Conservation (phyloP, 2,888 invertebrate genomes). For the Zeuzera pyrina region DNA sequence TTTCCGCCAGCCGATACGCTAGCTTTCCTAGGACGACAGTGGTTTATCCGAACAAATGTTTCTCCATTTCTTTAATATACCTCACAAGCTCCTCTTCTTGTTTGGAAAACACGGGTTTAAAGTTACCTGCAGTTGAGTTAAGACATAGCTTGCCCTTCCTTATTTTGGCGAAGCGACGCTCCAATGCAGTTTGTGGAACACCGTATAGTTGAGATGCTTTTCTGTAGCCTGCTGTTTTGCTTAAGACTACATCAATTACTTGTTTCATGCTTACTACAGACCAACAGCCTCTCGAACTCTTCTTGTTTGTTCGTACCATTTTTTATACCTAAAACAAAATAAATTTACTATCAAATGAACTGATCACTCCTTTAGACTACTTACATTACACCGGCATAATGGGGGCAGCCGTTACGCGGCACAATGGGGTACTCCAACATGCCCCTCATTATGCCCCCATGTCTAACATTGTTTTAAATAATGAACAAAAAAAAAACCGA, state of each 20-base stretch:
- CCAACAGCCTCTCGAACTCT: slow-evolving; percentile 8
- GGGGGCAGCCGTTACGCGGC: no score
- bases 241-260: slow-evolving; percentile 11
- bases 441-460: no score
- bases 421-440: no score
- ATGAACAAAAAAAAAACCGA: no score
- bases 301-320: background rate
- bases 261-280: slow-evolving; percentile 11
- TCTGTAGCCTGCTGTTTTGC: slow-evolving; percentile 9
- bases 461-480: no score
- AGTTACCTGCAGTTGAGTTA: slow-evolving; percentile 7
- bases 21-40: slow-evolving; percentile 12
- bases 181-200: slow-evolving; percentile 7
- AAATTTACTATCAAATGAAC: slow-evolving; percentile 1
- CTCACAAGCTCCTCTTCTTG: slow-evolving; percentile 17
- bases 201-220: slow-evolving; percentile 7
- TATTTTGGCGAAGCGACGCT: slow-evolving; percentile 10
- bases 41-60: slow-evolving; percentile 17
- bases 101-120: slow-evolving; percentile 10
- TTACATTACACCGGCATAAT: no score
- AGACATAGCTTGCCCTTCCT: slow-evolving; percentile 10
- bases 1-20: slow-evolving; percentile 17
- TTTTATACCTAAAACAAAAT: slow-evolving; percentile 1
- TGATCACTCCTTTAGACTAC: no score
- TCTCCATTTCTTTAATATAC: slow-evolving; percentile 19